Conservation (phyloP, 2,888 invertebrate genomes). For the Melinaea marsaeus region DNA sequence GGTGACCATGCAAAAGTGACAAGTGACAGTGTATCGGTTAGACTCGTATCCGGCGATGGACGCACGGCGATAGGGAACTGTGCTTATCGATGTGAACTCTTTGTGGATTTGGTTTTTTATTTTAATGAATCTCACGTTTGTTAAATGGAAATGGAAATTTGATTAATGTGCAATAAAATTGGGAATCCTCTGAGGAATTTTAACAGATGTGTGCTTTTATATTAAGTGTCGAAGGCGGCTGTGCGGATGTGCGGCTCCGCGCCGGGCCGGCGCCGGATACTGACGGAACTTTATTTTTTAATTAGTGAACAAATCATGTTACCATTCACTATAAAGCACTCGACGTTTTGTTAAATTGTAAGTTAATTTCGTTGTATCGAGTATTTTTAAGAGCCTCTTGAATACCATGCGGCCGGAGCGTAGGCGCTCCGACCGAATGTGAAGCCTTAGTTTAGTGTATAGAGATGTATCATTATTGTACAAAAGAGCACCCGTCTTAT, state of each 20-base stretch:
- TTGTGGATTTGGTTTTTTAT: slow-evolving; percentile 29
- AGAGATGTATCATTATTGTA: slow-evolving; percentile 70
- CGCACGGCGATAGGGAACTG: no score
- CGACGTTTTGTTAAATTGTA: slow-evolving; percentile 60
- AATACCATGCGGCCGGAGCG: slow-evolving; percentile 35
- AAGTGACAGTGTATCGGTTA: no score
- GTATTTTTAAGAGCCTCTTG: slow-evolving; percentile 47
- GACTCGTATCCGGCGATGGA: no score
- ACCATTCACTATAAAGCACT: slow-evolving; percentile 73
- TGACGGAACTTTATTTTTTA: slow-evolving; percentile 17
- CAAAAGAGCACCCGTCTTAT: slow-evolving; percentile 69
- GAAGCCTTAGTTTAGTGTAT: slow-evolving; percentile 57
- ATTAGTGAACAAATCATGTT: slow-evolving; percentile 74
- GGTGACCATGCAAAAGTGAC: no score
- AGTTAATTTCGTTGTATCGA: slow-evolving; percentile 56
- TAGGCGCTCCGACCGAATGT: slow-evolving; percentile 36
- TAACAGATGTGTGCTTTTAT: slow-evolving; percentile 35
- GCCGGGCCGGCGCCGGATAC: slow-evolving; percentile 13
- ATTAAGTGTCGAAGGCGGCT: slow-evolving; percentile 17
- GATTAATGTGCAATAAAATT: slow-evolving; percentile 39
- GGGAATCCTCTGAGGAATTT: slow-evolving; percentile 27
- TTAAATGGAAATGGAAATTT: slow-evolving; percentile 36
- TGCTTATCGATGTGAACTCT: slow-evolving; percentile 14
- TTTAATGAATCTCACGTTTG: slow-evolving; percentile 44
- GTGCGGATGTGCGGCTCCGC: slow-evolving; percentile 18